Evolutionary conservation across 2,113 vertebrate species (phyloP).

Genomic region (Nothocercus julius): DNA sequence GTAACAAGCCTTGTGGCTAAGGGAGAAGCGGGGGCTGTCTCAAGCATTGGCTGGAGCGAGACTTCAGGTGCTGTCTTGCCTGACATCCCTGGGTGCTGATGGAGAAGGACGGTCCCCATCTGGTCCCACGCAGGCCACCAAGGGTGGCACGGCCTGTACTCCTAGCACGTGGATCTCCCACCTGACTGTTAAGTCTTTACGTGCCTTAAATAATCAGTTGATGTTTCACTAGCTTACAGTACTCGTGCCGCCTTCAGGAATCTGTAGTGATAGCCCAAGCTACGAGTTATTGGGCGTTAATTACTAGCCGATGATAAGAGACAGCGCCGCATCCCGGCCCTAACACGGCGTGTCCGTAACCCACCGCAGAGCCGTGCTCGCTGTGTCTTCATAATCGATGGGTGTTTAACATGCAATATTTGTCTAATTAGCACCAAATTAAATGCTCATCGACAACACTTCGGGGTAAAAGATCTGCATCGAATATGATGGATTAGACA

Average conservation of each 20-base stretch:
- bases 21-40: not conserved
- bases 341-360: constrained; percentile 64
- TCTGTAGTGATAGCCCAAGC: constrained; percentile 75
- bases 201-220: constrained; percentile 75
- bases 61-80: not conserved
- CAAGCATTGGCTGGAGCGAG: not conserved
- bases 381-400: constrained; percentile 80
- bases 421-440: constrained; percentile 84
- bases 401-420: constrained; percentile 76
- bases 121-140: too few species aligned
- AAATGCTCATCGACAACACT: constrained; percentile 78
- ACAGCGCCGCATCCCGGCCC: constrained; percentile 52
- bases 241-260: constrained; percentile 75
- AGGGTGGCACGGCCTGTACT: too few species aligned
- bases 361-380: constrained; percentile 19
- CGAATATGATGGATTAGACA: constrained; percentile 77
- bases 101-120: rapidly evolving
- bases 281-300: constrained; percentile 69
- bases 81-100: not conserved
- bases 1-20: not conserved
- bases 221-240: constrained; percentile 77
- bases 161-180: constrained; percentile 13
- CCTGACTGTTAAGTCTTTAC: constrained; percentile 64
- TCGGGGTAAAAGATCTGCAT: constrained; percentile 67
- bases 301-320: constrained; percentile 71